Base-by-base conservation (phyloP, 2,888 invertebrate genomes). In the Argynnis bischoffii region DNA sequence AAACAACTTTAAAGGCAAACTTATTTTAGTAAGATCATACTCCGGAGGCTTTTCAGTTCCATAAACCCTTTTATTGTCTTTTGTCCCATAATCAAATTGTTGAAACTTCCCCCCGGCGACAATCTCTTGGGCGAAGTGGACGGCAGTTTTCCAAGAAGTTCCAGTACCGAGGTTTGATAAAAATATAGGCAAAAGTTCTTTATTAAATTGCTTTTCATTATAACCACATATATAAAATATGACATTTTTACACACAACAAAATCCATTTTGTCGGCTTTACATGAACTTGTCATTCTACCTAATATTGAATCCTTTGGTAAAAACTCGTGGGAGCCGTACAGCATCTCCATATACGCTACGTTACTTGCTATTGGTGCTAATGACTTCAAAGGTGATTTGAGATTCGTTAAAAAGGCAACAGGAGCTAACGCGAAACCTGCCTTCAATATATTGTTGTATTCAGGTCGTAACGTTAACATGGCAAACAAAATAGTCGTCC, bases 401-500 rank as follows among this genome's bases (percentile, higher is more conserved):
- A 96, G 74, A 74, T 96, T 93, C 1, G 94, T 92, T 80, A 96
- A 88, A 76, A 93, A 96, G 0, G 94, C 95, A 0, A 96, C 94
- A 0, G 96, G 96, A 0, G 96, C 96, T 60, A 96, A 85, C 16
- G 95, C 94, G 67, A 95, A 94, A 79, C 95, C 95, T 0, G 94
- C 93, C 60, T 92, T 93, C 21, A 97, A 86, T 71, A 94, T 94
- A 1, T 94, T 85, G 69, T 96, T 95, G 71, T 95, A 95, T 79
- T 95, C 94, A 0, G 96, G 96, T 50, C 94, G 85, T 55, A 94
- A 85, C 0, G 95, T 93, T 71, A 96, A 92, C 89, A 96, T 94
- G 0, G 95, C 95, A 77, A 95, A 96, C 70, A 96, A 94, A 81
- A 95, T 94, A 0, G 97, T 96, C 0, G 96, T 96, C 0, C 98